These are phyloP conservation scores for chimpanzee (Pan troglodytes) DNA, from an alignment of 2,113 vertebrate species.

Conservation along the genomic window DNA sequence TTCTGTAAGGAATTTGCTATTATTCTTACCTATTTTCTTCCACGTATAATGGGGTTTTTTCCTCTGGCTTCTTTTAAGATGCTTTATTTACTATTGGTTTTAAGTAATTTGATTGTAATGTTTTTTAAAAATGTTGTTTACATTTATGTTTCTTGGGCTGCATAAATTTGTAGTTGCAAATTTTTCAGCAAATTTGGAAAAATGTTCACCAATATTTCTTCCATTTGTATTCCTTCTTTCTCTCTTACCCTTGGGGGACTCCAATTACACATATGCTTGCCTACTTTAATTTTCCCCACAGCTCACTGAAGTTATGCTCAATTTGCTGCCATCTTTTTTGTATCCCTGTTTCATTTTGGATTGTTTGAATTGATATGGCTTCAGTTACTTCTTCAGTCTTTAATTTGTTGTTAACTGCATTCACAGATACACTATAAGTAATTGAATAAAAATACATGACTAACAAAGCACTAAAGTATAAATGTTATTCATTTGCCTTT, in stretches of 20 bases:
- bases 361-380: not conserved
- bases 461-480: not conserved
- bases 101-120: not conserved
- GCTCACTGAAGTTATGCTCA: not conserved
- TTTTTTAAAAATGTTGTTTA: not conserved
- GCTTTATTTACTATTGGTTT: not conserved
- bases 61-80: not conserved
- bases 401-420: not conserved
- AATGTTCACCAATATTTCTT: not conserved
- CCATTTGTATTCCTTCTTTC: not conserved
- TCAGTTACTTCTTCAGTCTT: not conserved
- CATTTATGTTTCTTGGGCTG: not conserved
- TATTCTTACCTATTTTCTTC: not conserved
- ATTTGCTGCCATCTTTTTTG: not conserved
- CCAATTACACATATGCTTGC: not conserved
- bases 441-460: not conserved
- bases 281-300: not conserved
- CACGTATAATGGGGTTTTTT: not conserved
- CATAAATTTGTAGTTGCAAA: not conserved
- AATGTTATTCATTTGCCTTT: not conserved
- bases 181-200: not conserved
- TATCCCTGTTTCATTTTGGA: not conserved
- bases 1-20: not conserved
- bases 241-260: not conserved
- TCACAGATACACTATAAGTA: not conserved